Conservation (phyloP, 2,888 invertebrate species). For the Oithona nana region DNA sequence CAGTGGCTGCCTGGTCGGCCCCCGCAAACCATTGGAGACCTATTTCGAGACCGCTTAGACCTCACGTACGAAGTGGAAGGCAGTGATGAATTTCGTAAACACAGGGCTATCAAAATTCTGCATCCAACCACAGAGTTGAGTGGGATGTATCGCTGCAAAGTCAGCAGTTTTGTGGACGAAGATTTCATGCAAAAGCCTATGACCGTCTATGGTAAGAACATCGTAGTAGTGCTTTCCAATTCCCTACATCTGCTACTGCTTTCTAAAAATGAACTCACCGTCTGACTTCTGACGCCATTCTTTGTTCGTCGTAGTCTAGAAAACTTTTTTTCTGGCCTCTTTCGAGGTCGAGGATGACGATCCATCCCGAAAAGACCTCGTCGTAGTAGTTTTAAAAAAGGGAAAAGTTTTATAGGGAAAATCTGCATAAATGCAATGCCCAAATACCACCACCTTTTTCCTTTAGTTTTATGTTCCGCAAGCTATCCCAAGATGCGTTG, state of each 20-base stretch:
- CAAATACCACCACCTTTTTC: no score
- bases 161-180: constrained; percentile 16
- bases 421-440: no score
- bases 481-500: no score
- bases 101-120: constrained; percentile 15
- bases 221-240: neutral
- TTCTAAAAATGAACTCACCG: no score
- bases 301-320: no score
- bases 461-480: no score
- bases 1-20: constrained; percentile 17
- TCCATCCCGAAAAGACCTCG: no score
- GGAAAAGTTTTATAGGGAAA: no score
- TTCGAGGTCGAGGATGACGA: no score
- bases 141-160: constrained; percentile 17
- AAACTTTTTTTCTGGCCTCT: no score
- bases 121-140: constrained; percentile 17
- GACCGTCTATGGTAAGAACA: constrained; percentile 18
- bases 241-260: neutral
- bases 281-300: no score
- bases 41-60: constrained; percentile 10
- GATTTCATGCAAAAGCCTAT: constrained; percentile 16
- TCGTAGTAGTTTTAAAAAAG: no score
- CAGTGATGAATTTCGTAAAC: constrained; percentile 7
- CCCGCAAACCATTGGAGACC: constrained; percentile 15
- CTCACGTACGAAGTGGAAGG: constrained; percentile 2